Evolutionary conservation across 2,888 invertebrate genomes (phyloP), one percentile per base, ranked within the genome.

Genomic region (Cabera pusaria): DNA sequence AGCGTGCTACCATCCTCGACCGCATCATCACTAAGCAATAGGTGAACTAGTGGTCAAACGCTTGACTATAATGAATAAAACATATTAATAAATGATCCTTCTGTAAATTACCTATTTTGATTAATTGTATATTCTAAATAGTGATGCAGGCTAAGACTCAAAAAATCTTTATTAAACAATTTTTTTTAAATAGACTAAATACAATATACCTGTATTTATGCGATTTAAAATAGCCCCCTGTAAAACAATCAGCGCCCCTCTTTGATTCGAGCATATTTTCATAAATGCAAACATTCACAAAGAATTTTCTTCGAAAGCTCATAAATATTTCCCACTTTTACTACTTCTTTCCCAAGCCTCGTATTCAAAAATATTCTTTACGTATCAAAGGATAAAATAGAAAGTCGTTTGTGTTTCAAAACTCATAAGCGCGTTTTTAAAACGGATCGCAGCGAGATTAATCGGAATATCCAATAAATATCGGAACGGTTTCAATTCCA

Each of bases 241-340:
- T 76, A 22, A 18, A 16, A 22, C 38, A 43, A 48, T 49, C 48
- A 48, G 48, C 45, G 48, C 66, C 78, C 75, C 74, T 73, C 73
- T 44, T 80, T 76, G 74, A 79, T 76, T 78, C 69, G 69, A 86
- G 85, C 87, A 87, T 87, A 87, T 87, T 87, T 87, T 86, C 85
- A 87, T 87, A 87, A 87, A 87, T 87, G 87, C 87, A 86, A 87
- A 87, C 86, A 86, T 81, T 86, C 78, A 72, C 68, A 83, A 87
- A 86, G 85, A 86, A 85, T 84, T 87, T 85, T 79, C 82, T 85
- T 81, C 77, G 73, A 84, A 86, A 85, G 84, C 83, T 85, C 87
- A 86, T 87, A 87, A 87, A 87, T 87, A 87, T 85, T 81, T 72
- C 76, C 84, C 82, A 82, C 80, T 86, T 85, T 84, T 83, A 83